Conservation (phyloP, 2,888 invertebrate genomes). For the Timema podura region DNA sequence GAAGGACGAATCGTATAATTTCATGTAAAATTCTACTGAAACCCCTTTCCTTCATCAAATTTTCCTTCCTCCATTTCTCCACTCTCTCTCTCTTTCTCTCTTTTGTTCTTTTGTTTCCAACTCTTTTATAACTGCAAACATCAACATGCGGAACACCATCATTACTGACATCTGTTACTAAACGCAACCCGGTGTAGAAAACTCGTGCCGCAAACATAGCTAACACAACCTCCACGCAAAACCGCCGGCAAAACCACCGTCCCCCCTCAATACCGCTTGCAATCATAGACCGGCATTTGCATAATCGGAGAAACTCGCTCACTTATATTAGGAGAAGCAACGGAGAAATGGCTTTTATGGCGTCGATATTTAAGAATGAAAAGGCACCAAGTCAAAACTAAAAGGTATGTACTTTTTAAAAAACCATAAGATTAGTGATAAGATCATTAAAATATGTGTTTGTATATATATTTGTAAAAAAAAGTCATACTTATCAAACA, state of each 20-base stretch:
- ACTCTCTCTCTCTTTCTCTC: neutral
- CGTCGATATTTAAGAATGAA: too few relatives aligned
- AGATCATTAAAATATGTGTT: too few relatives aligned
- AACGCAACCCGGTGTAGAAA: neutral
- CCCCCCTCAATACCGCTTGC: neutral
- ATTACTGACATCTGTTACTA: constrained; percentile 21
- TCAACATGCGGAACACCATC: constrained; percentile 23
- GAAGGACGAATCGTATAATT: constrained; percentile 7
- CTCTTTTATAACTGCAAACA: constrained; percentile 6
- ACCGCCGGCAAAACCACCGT: too few relatives aligned
- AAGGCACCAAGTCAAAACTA: too few relatives aligned
- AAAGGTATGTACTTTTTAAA: too few relatives aligned
- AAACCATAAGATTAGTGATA: too few relatives aligned
- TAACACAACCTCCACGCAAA: neutral
- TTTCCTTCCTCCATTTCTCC: too few relatives aligned
- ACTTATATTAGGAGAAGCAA: constrained; percentile 12
- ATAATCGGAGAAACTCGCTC: constrained; percentile 11
- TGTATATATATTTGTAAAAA: too few relatives aligned
- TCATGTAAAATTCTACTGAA: constrained; percentile 3
- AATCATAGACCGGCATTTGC: constrained; percentile 8
- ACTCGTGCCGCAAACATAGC: neutral
- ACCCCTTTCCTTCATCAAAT: neutral
- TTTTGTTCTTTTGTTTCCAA: too few relatives aligned
- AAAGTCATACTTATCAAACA: too few relatives aligned
- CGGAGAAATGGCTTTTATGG: neutral